These are phyloP conservation scores for Alloscopus bannaensis DNA, from an alignment of 2,888 invertebrate species.

Conservation along the genomic window DNA sequence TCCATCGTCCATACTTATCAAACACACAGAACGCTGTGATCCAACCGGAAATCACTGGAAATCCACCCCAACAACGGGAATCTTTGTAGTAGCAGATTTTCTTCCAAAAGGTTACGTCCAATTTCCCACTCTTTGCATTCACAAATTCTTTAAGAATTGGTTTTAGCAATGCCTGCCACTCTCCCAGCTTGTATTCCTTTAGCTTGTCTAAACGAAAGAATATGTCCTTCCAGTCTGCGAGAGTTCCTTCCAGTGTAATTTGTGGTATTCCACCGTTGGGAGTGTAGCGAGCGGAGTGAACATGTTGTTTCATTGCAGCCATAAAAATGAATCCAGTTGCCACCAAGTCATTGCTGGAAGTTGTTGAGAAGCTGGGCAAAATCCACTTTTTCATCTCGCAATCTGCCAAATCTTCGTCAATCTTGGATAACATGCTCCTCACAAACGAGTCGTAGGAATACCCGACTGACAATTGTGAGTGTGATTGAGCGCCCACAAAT, in stretches of 20 bases:
- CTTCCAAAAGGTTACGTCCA: constrained; percentile 59
- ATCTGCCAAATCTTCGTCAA: constrained; percentile 50
- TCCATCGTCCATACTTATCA: constrained; percentile 56
- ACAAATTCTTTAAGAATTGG: constrained; percentile 63
- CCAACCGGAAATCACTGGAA: constrained; percentile 56
- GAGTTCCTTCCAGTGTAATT: constrained; percentile 57
- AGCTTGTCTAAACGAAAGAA: constrained; percentile 43
- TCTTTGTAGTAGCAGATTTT: constrained; percentile 26
- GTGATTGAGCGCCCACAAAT: constrained; percentile 13
- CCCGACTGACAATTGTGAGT: constrained; percentile 17
- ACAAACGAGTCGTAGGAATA: constrained; percentile 51
- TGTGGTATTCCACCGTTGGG: constrained; percentile 55
- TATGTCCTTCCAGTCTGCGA: constrained; percentile 62
- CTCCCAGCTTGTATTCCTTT: constrained; percentile 48
- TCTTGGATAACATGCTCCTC: constrained; percentile 34
- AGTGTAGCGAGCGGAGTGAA: constrained; percentile 41
- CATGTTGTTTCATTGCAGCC: constrained; percentile 65
- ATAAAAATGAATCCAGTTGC: constrained; percentile 58
- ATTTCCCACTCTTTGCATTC: constrained; percentile 54
- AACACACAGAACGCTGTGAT: constrained; percentile 61
- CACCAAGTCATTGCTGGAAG: constrained; percentile 50
- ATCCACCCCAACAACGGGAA: constrained; percentile 44
- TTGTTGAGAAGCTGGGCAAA: constrained; percentile 58
- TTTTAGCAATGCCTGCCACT: constrained; percentile 54
- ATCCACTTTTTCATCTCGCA: constrained; percentile 54